A percentile compares a stretch with the other conserved stretches of the same genome.
Conservation (phyloP, 2,888 invertebrate species). For the Acleris literana region DNA sequence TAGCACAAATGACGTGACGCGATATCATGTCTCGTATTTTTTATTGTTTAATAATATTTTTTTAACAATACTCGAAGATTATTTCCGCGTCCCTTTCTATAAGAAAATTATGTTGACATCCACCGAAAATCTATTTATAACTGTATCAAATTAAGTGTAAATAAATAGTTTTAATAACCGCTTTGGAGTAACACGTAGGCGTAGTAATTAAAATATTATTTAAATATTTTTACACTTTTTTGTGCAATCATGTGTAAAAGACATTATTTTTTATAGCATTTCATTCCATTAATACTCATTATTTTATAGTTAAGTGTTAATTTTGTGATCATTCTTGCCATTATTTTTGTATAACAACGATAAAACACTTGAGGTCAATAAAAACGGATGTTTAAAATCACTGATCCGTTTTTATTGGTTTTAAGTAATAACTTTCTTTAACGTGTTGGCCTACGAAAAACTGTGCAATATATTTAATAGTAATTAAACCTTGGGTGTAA, state of each 20-base stretch:
- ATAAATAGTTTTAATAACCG: conserved; percentile 23
- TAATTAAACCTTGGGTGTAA: conserved; percentile 23
- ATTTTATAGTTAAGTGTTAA: conserved; percentile 41
- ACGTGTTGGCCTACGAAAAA: conserved; percentile 52
- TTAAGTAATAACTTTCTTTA: conserved; percentile 32
- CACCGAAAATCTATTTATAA: conserved; percentile 22
- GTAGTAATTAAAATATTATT: neutral
- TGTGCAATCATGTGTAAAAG: conserved; percentile 44
- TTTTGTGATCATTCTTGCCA: conserved; percentile 55
- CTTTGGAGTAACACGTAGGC: conserved; percentile 9
- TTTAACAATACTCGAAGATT: neutral
- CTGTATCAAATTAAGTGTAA: conserved; percentile 30
- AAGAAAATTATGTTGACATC: conserved; percentile 15
- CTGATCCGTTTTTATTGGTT: no score
- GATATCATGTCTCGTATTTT: no score
- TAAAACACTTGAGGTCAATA: conserved; percentile 24
- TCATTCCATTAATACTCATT: conserved; percentile 63
- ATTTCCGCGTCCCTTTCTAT: neutral
- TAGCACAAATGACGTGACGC: no score
- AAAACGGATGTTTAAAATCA: no score
- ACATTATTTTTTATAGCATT: conserved; percentile 39
- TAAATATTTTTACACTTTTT: conserved; percentile 26
- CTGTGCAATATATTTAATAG: conserved; percentile 57
- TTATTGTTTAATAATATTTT: no score
- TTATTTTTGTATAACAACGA: conserved; percentile 55